Evolutionary conservation across 2,888 invertebrate species (phyloP).

Genomic region (Drosophila formosana): DNA sequence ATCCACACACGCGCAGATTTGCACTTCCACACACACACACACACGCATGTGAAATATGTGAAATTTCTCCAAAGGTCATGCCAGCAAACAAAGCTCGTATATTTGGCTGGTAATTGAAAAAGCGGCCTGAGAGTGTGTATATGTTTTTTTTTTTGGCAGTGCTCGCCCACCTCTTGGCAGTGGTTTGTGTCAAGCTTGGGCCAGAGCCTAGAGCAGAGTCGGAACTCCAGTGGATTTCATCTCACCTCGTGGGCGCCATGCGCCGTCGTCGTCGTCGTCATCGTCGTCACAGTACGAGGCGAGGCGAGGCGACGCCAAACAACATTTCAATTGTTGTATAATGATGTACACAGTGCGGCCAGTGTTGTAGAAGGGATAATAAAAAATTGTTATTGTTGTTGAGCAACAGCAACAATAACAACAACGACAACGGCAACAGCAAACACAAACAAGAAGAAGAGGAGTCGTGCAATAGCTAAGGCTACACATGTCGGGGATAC

Average conservation of each 20-base stretch:
- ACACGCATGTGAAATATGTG: slow-evolving; percentile 32
- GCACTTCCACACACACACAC: slow-evolving; percentile 10
- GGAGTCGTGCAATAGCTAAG: slow-evolving; percentile 49
- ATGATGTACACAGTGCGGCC: slow-evolving; percentile 77
- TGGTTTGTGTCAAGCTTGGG: slow-evolving; percentile 68
- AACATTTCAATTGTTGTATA: slow-evolving; percentile 82
- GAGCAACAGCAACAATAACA: slow-evolving; percentile 29
- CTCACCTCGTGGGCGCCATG: slow-evolving; percentile 55
- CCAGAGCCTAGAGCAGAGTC: slow-evolving; percentile 41
- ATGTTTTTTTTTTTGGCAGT: slow-evolving; percentile 50
- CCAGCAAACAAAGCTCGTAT: slow-evolving; percentile 70
- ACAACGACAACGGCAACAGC: slow-evolving; percentile 30
- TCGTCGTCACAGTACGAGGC: slow-evolving; percentile 35
- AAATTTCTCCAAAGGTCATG: slow-evolving; percentile 73
- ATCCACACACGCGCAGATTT: slow-evolving; percentile 10
- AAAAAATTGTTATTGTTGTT: slow-evolving; percentile 75
- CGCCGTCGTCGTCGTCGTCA: slow-evolving; percentile 31
- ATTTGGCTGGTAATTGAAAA: slow-evolving; percentile 75
- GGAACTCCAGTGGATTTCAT: slow-evolving; percentile 34
- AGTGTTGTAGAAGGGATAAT: slow-evolving; percentile 73
- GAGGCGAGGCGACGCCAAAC: slow-evolving; percentile 74
- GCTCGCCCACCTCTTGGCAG: slow-evolving; percentile 54
- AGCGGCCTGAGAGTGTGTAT: slow-evolving; percentile 51
- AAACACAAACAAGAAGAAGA: slow-evolving; percentile 26
- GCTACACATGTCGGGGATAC: slow-evolving; percentile 58